phyloP scores from a whole-genome alignment of 2,797 vertebrate genomes.

The Argentina silus region DNA sequence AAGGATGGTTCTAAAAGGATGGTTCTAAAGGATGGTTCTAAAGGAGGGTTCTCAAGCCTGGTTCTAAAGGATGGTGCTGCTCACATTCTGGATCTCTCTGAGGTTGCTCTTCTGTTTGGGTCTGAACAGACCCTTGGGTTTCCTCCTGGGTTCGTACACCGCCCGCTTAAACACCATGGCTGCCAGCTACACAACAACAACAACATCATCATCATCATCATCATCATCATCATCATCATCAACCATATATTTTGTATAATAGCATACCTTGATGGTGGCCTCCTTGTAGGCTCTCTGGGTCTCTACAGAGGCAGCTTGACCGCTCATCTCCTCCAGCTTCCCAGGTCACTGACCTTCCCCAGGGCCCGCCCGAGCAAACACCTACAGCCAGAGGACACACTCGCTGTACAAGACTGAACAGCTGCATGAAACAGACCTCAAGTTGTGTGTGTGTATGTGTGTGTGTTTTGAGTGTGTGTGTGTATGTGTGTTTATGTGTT shows the following conservation, averaged over 20 bases:
- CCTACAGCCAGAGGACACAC: constrained; percentile 63
- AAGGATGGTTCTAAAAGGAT: no score
- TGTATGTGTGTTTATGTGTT: no score
- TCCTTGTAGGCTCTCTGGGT: constrained; percentile 82
- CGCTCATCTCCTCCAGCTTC: constrained; percentile 78
- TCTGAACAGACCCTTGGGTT: constrained; percentile 69
- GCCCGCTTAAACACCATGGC: constrained; percentile 91
- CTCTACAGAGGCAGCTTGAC: constrained; percentile 66
- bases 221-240: background rate
- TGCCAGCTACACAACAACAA: constrained; percentile 77
- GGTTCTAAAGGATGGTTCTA: no score
- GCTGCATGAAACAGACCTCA: constrained; percentile 25
- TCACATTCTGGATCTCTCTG: constrained; percentile 81
- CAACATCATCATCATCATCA: no score
- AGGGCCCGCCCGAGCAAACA: constrained; percentile 91
- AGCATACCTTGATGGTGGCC: constrained; percentile 86
- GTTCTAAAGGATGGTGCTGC: constrained; percentile 20
- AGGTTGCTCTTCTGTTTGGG: constrained; percentile 73
- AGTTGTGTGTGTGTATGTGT: background rate
- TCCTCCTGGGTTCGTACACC: constrained; percentile 84
- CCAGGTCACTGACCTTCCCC: constrained; percentile 86
- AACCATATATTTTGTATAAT: no score
- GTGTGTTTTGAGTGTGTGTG: no score
- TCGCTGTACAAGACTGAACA: background rate
- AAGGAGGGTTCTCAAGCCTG: no score